Conservation (phyloP, 2,113 vertebrate genomes). For the Rhegmatorhina hoffmannsi region DNA sequence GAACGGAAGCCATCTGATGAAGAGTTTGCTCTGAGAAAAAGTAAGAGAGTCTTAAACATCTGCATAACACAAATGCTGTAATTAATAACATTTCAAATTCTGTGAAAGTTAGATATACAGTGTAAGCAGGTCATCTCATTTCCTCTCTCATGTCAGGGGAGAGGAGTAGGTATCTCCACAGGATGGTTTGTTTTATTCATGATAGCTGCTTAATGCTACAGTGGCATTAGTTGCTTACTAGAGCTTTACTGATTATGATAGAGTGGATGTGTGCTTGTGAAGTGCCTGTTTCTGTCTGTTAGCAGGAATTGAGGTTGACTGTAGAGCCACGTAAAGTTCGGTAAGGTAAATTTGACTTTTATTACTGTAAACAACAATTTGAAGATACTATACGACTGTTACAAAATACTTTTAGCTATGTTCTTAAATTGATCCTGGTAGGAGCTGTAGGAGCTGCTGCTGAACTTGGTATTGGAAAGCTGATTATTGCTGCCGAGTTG, state of each 20-base stretch:
- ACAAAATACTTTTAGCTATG: background rate
- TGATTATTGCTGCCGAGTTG: background rate
- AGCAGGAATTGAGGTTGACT: background rate
- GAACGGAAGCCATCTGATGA: slow-evolving; percentile 97
- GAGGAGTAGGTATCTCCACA: background rate
- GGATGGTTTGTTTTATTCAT: background rate
- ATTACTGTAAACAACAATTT: background rate
- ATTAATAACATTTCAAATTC: background rate
- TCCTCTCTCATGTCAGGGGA: background rate
- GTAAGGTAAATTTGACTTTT: background rate
- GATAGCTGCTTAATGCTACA: background rate
- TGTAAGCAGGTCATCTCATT: background rate
- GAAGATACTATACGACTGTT: background rate
- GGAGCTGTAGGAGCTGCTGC: background rate
- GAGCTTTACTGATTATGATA: background rate
- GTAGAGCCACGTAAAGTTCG: background rate
- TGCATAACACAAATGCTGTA: background rate
- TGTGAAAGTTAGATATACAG: background rate
- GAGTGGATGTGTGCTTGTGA: background rate
- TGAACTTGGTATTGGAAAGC: background rate
- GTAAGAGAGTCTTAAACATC: slow-evolving; percentile 73
- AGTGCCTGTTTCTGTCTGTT: background rate
- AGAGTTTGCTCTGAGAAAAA: slow-evolving; percentile 96
- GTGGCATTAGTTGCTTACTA: background rate
- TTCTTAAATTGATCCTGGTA: background rate